Evolutionary conservation across 1,140 invertebrate genomes (phyloP).

Genomic region (Drosophila parvula): DNA sequence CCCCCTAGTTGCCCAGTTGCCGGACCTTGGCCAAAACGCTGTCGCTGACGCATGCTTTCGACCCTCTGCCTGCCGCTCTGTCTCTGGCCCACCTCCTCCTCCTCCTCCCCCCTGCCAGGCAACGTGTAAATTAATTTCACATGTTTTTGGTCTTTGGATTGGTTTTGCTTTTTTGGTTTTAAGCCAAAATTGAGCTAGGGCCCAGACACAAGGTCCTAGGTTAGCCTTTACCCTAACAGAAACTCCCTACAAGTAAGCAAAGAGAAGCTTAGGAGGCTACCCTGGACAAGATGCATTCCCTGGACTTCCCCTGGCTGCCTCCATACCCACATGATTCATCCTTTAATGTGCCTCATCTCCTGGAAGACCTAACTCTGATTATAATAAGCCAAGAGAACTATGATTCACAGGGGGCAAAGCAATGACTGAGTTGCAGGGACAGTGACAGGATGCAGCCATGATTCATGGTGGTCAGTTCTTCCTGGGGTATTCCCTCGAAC

Average conservation of each 20-base stretch:
- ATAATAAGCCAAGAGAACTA: background rate
- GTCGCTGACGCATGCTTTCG: constrained; percentile 58
- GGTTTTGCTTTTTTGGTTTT: background rate
- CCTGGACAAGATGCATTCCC: too few species aligned
- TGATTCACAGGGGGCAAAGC: background rate
- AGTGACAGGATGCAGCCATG: background rate
- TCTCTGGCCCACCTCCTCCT: too few species aligned
- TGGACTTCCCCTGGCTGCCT: too few species aligned
- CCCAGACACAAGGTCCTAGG: too few species aligned
- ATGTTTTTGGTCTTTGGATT: constrained; percentile 53
- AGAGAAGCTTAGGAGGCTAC: too few species aligned
- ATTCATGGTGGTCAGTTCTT: background rate
- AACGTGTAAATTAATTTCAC: constrained; percentile 81
- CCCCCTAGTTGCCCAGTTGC: too few species aligned
- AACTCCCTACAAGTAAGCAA: too few species aligned
- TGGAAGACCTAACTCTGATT: background rate
- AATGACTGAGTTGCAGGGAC: background rate
- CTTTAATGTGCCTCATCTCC: background rate
- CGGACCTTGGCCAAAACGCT: constrained; percentile 55
- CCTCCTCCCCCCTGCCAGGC: background rate
- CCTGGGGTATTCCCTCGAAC: background rate
- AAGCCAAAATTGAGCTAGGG: too few species aligned
- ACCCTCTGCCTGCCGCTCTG: background rate
- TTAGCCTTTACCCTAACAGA: background rate
- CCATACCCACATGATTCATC: background rate